Conservation (phyloP, 1,140 invertebrate genomes). For the Ganaspis sp. region DNA sequence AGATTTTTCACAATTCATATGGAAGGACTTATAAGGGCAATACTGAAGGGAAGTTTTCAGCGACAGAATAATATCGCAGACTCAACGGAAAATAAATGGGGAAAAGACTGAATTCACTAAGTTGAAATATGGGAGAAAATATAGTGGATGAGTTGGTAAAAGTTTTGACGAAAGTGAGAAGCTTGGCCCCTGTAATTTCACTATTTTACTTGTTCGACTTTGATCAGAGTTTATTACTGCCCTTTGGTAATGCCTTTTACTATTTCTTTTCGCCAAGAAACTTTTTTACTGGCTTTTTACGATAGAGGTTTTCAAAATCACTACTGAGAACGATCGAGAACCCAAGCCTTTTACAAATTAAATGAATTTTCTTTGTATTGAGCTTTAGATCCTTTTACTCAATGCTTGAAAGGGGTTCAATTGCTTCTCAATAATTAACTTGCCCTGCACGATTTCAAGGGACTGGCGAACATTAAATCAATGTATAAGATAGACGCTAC, state of each 20-base stretch:
- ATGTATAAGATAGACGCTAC: background rate
- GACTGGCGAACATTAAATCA: background rate
- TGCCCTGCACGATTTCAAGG: background rate
- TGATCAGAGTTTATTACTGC: constrained; percentile 50
- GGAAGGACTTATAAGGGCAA: background rate
- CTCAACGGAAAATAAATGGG: background rate
- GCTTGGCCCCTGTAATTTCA: constrained; percentile 59
- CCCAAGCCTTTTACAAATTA: background rate
- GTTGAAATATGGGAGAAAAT: constrained; percentile 64
- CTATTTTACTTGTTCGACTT: constrained; percentile 53
- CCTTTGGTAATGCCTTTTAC: background rate
- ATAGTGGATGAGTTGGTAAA: constrained; percentile 50
- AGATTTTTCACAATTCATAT: too few species aligned
- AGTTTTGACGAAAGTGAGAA: constrained; percentile 57
- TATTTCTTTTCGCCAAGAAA: background rate
- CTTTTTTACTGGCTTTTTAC: background rate
- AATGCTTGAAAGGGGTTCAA: background rate
- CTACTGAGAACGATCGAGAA: background rate
- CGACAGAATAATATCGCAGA: background rate
- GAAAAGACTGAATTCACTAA: constrained; percentile 55
- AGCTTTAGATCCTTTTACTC: background rate
- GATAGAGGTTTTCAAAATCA: background rate
- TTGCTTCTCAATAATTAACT: constrained; percentile 6
- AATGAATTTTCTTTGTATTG: background rate
- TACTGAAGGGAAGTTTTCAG: background rate